Conservation (phyloP, 2,797 vertebrate genomes). For the Borostomias antarcticus region DNA sequence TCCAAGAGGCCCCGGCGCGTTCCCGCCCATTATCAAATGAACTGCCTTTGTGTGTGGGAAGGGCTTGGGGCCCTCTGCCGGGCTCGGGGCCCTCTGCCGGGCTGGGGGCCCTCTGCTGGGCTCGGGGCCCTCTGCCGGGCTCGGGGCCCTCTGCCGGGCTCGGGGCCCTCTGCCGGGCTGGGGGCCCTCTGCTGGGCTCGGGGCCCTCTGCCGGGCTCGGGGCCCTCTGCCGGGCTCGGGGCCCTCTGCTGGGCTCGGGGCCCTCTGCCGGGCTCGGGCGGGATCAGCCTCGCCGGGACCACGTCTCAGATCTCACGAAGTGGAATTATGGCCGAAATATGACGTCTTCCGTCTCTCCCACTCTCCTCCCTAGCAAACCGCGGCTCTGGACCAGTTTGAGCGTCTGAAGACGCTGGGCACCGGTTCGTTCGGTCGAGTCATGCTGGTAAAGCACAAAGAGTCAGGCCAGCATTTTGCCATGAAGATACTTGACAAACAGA, state of each 20-base stretch:
- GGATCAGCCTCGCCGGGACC: no score
- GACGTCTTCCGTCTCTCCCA: no score
- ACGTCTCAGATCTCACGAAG: no score
- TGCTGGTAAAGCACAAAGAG: conserved; percentile 93
- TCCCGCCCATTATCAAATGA: conserved; percentile 17
- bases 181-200: no score
- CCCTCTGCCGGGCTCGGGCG: not conserved
- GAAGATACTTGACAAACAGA: conserved; percentile 98
- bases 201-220: no score
- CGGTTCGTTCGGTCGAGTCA: conserved; percentile 92
- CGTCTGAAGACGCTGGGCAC: conserved; percentile 94
- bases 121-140: no score
- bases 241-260: not conserved
- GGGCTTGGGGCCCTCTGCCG: conserved; percentile 68
- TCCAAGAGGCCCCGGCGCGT: not conserved
- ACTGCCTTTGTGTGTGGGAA: conserved; percentile 19
- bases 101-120: no score
- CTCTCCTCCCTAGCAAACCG: conserved; percentile 81
- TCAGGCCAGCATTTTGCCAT: conserved; percentile 89
- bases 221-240: not conserved
- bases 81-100: conserved; percentile 16
- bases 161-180: no score
- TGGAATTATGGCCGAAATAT: no score
- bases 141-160: no score
- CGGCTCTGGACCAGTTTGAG: conserved; percentile 90